Evolutionary conservation across 1,140 invertebrate species (phyloP).

Genomic region (Panulirus ornatus): DNA sequence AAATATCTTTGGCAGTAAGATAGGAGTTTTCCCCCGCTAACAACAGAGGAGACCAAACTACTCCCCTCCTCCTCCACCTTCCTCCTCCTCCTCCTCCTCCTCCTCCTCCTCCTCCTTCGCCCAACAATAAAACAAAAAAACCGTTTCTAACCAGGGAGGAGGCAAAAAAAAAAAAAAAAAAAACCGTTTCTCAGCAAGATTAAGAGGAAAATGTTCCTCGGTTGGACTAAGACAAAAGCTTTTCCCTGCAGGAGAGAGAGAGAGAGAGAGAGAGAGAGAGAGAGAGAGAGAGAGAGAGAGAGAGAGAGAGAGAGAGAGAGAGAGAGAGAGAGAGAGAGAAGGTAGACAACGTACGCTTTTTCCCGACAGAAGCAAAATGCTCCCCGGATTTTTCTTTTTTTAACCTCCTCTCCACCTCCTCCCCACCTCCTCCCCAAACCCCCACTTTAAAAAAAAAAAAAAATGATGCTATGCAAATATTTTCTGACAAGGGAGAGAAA

Average conservation of each 20-base stretch:
- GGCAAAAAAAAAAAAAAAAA: neutral
- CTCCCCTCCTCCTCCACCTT: too few relatives aligned
- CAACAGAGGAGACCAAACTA: too few relatives aligned
- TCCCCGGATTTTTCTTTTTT: slow-evolving; percentile 6
- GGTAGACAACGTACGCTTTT: neutral
- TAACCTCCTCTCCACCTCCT: neutral
- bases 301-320: neutral
- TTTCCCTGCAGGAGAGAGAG: slow-evolving; percentile 17
- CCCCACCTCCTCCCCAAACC: neutral
- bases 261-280: neutral
- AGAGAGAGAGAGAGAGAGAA: slow-evolving; percentile 23
- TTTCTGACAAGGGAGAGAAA: slow-evolving; percentile 42
- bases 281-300: neutral
- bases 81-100: too few relatives aligned
- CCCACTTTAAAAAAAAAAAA: too few relatives aligned
- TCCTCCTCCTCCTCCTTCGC: too few relatives aligned
- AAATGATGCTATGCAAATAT: slow-evolving; percentile 62
- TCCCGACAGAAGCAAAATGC: neutral
- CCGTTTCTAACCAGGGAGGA: neutral
- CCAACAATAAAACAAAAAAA: too few relatives aligned
- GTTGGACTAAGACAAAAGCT: neutral
- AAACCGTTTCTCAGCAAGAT: slow-evolving; percentile 26
- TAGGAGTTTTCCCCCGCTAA: too few relatives aligned
- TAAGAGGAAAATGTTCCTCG: neutral
- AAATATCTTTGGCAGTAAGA: too few relatives aligned